phyloP scores from a whole-genome alignment of 1,140 invertebrate species.

The Zaprionus davidi region DNA sequence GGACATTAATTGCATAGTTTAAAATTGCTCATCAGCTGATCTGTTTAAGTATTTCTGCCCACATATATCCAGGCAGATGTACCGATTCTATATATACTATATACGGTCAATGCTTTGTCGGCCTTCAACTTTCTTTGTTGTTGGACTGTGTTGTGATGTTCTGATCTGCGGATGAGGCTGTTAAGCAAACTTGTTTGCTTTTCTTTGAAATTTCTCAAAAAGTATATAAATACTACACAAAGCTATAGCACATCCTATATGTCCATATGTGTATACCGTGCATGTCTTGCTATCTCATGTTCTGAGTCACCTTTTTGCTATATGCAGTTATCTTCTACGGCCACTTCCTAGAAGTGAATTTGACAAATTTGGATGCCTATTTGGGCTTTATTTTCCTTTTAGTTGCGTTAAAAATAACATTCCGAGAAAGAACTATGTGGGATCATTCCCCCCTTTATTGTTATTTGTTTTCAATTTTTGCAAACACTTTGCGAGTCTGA shows the following conservation, averaged over 20 bases:
- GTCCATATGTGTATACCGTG: constrained; percentile 35
- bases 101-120: constrained; percentile 74
- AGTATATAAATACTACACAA: constrained; percentile 23
- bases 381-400: constrained; percentile 28
- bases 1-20: constrained; percentile 38
- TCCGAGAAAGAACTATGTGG: constrained; percentile 4
- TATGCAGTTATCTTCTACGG: constrained; percentile 9
- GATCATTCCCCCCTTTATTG: neutral
- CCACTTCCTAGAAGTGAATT: constrained; percentile 28
- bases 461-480: constrained; percentile 28
- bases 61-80: constrained; percentile 2
- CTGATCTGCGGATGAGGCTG: constrained; percentile 61
- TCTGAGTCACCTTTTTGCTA: constrained; percentile 22
- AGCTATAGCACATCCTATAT: constrained; percentile 27
- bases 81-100: constrained; percentile 51
- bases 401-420: constrained; percentile 10
- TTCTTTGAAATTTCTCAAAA: constrained; percentile 59
- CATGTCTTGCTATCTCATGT: constrained; percentile 9
- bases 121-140: constrained; percentile 82
- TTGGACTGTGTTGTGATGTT: constrained; percentile 21
- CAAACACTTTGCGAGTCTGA: constrained; percentile 19
- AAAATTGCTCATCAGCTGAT: constrained; percentile 31
- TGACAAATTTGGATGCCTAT: neutral
- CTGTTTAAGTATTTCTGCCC: constrained; percentile 26
- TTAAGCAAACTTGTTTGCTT: constrained; percentile 79